Base-by-base conservation (phyloP, 2,113 vertebrate genomes). In the Macroglossus sobrinus region DNA sequence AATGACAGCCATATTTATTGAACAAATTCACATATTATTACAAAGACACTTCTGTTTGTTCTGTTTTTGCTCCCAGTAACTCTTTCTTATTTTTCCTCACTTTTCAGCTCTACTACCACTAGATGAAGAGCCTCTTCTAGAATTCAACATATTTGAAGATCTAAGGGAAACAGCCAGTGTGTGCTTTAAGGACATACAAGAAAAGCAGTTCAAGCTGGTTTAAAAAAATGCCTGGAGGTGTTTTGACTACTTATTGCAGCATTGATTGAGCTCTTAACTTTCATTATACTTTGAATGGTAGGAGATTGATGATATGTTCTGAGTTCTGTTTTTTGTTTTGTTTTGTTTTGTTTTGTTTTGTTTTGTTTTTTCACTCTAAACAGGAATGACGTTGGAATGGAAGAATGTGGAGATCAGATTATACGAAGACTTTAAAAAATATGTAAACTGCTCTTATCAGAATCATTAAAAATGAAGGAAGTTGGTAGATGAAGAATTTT, bases 131-230 rank as follows among this genome's bases (percentile, higher is more conserved):
- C 59, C 38, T 88, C 63, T 82, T 91, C 68, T 53, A 74, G 91
- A 86, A 96, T 61, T 55, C 68, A 86, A 50, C 40, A 21, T 63
- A 28, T 86, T 90, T 78, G 45, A 90, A 90, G 66, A 92, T 88
- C 64, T 55, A 47, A 93, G 63, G 38, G 74, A 89, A 84, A 93
- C 13, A 80, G 28, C 24, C 13, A 80, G 28, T 19, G 12, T 61
- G 72, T 71, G 5, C 50, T 85, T 95, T 84, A 47, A 68, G 18
- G 76, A 76, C 30, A 45, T 64, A 82, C 80, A 72, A 85, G 87
- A 89, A 89, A 66, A 97, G n/a, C 28, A 88, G 57, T 96, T 96
- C 89, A 94, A 61, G 21, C 45, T 50, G 18, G 38, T 94, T 35
- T 57, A 61, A 86, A 89, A 63, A 74, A 47, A 76, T 50, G 1